Evolutionary conservation across 2,888 invertebrate species (phyloP).

Genomic region (Orchestes rusci): DNA sequence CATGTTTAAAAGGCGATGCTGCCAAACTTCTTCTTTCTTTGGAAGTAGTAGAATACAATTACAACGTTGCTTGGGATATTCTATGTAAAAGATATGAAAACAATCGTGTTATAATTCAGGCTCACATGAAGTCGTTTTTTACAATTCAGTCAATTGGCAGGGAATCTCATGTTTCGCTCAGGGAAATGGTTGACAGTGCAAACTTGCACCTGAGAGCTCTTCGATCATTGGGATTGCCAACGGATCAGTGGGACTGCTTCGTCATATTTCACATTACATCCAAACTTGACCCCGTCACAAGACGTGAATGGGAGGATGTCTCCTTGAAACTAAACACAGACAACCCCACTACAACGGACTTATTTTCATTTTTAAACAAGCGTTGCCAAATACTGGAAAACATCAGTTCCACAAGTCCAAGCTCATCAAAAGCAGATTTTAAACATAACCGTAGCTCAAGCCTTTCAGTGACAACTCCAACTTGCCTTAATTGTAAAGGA

Average conservation of each 20-base stretch:
- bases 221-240: slow-evolving; percentile 3
- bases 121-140: background rate
- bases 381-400: background rate
- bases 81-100: background rate
- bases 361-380: slow-evolving; percentile 2
- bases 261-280: slow-evolving; percentile 9
- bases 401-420: background rate
- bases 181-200: slow-evolving; percentile 1
- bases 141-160: background rate
- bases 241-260: slow-evolving; percentile 1
- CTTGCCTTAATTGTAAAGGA: background rate
- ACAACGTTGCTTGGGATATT: background rate
- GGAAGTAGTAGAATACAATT: background rate
- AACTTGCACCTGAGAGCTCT: slow-evolving; percentile 4
- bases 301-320: slow-evolving; percentile 4
- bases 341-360: background rate
- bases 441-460: background rate
- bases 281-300: slow-evolving; percentile 6
- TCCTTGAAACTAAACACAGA: slow-evolving; percentile 5
- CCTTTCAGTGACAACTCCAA: background rate
- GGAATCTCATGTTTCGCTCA: slow-evolving; percentile 3
- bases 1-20: background rate
- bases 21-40: background rate
- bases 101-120: background rate
- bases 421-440: background rate